phyloP scores from a whole-genome alignment of 23 tunicate species.

The Clavelina lepadiformis region DNA sequence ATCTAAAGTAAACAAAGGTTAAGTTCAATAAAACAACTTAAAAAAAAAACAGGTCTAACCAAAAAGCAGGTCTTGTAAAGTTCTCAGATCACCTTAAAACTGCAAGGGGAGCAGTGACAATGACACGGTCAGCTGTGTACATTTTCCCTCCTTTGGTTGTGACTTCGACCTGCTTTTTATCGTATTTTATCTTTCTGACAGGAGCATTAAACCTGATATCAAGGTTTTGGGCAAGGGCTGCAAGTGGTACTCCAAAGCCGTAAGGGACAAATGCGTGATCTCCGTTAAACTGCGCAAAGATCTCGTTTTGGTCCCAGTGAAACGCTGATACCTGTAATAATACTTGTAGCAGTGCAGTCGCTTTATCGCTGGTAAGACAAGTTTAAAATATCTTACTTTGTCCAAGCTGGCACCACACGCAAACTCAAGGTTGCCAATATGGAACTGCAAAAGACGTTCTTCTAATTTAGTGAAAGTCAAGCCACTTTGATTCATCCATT shows the following conservation, averaged over 20 bases:
- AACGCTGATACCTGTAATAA: slow-evolving; percentile 71
- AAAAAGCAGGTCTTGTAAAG: not conserved
- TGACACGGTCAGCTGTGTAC: slow-evolving; percentile 54
- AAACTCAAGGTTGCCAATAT: slow-evolving; percentile 82
- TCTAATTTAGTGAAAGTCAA: slow-evolving; percentile 58
- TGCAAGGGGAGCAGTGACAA: slow-evolving; percentile 77
- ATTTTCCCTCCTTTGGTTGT: slow-evolving; percentile 21
- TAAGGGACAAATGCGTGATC: slow-evolving; percentile 87
- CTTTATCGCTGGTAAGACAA: no score
- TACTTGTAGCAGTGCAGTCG: no score
- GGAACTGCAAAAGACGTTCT: slow-evolving; percentile 66
- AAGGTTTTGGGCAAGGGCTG: slow-evolving; percentile 47
- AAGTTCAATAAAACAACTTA: not conserved
- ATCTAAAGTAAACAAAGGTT: slow-evolving; percentile 13
- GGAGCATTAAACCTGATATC: slow-evolving; percentile 54
- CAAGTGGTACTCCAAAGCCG: slow-evolving; percentile 62
- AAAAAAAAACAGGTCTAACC: slow-evolving; percentile 12
- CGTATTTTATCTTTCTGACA: slow-evolving; percentile 15
- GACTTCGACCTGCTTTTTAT: slow-evolving; percentile 20
- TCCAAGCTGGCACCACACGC: slow-evolving; percentile 85
- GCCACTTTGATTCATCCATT: slow-evolving; percentile 81
- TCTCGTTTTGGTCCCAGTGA: slow-evolving; percentile 97
- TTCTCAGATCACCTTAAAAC: slow-evolving; percentile 30
- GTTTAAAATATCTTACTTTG: slow-evolving; percentile 48
- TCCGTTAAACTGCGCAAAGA: slow-evolving; percentile 88